These are phyloP conservation scores for Saturnia pavonia DNA, from an alignment of 2,888 invertebrate species.

Conservation along the genomic window DNA sequence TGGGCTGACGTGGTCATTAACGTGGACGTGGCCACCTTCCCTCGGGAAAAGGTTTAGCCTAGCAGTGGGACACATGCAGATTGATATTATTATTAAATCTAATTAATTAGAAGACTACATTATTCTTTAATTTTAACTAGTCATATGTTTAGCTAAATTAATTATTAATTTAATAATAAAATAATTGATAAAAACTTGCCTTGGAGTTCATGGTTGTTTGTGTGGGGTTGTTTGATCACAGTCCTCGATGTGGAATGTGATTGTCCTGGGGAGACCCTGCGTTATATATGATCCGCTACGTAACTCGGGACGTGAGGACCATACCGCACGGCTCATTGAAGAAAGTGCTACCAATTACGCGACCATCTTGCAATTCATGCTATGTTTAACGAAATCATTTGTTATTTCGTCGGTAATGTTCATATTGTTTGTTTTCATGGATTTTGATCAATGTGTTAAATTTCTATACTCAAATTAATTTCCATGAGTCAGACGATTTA, in stretches of 20 bases:
- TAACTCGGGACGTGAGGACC: conserved; percentile 71
- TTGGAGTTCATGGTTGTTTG: conserved; percentile 76
- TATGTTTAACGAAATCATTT: conserved; percentile 42
- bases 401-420: conserved; percentile 14
- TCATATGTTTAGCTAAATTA: neutral
- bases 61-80: no score
- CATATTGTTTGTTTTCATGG: neutral
- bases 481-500: no score
- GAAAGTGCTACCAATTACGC: conserved; percentile 73
- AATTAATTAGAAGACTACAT: no score
- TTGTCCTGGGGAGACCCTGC: conserved; percentile 45
- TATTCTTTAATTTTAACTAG: neutral
- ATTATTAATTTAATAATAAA: neutral
- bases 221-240: conserved; percentile 64
- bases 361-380: conserved; percentile 58
- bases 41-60: no score
- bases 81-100: no score
- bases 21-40: no score
- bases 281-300: conserved; percentile 73
- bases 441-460: neutral
- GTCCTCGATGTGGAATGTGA: conserved; percentile 69
- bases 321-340: conserved; percentile 70
- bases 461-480: no score
- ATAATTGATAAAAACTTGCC: conserved; percentile 49
- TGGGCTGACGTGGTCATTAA: no score